Evolutionary conservation across 2,888 invertebrate species (phyloP).

Genomic region (Amphimallon solstitiale): DNA sequence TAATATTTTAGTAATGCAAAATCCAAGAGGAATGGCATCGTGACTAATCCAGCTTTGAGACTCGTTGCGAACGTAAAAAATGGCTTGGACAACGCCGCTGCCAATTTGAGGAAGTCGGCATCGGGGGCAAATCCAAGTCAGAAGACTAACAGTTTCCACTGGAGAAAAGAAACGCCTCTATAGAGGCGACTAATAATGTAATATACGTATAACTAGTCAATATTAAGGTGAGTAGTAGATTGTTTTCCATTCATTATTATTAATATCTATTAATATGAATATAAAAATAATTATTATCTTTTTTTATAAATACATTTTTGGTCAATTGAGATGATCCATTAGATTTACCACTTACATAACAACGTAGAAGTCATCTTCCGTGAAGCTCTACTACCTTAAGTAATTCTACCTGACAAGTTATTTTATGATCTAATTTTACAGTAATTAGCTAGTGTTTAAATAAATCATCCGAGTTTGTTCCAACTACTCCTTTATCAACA

Average conservation of each 20-base stretch:
- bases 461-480: too few relatives aligned
- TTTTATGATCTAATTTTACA: too few relatives aligned
- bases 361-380: too few relatives aligned
- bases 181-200: constrained; percentile 46
- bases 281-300: too few relatives aligned
- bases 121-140: constrained; percentile 71
- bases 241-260: background rate
- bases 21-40: constrained; percentile 84
- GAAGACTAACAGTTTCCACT: constrained; percentile 82
- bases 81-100: constrained; percentile 74
- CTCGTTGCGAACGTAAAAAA: constrained; percentile 81
- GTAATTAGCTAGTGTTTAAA: too few relatives aligned
- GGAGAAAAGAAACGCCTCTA: constrained; percentile 87
- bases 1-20: constrained; percentile 61
- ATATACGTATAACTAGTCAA: constrained; percentile 47
- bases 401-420: too few relatives aligned
- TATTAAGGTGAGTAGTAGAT: constrained; percentile 43
- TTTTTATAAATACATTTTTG: too few relatives aligned
- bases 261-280: too few relatives aligned
- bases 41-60: constrained; percentile 87
- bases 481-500: too few relatives aligned
- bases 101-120: constrained; percentile 70
- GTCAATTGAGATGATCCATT: too few relatives aligned
- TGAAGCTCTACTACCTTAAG: too few relatives aligned
- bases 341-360: too few relatives aligned